phyloP scores from a whole-genome alignment of 2,888 invertebrate genomes.

The Oconnorella tubifera region DNA sequence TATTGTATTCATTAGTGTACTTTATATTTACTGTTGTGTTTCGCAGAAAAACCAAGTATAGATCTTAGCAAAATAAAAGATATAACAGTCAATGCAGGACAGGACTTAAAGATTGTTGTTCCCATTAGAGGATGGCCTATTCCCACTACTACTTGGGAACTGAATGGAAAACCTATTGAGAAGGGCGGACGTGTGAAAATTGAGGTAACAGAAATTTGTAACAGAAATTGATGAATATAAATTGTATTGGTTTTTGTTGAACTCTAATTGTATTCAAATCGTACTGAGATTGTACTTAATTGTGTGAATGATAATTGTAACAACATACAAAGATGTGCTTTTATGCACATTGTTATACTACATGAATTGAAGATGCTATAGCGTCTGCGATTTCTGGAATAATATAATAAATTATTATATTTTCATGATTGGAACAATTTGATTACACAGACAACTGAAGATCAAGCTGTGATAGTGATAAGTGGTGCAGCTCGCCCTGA shows the following conservation, averaged over 20 bases:
- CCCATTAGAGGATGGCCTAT: slow-evolving; percentile 91
- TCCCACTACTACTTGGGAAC: slow-evolving; percentile 86
- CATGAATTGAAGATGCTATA: too few species aligned
- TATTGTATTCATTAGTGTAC: too few species aligned
- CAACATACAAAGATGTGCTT: too few species aligned
- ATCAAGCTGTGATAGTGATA: slow-evolving; percentile 85
- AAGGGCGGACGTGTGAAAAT: slow-evolving; percentile 23
- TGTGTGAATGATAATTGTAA: too few species aligned
- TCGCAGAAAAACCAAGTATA: slow-evolving; percentile 76
- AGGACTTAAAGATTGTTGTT: slow-evolving; percentile 94
- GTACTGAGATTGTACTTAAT: too few species aligned
- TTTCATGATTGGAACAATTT: too few species aligned
- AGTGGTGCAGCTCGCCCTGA: slow-evolving; percentile 86
- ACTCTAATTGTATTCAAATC: slow-evolving; percentile 1
- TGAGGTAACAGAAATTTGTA: slow-evolving; percentile 18
- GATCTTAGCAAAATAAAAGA: slow-evolving; percentile 71
- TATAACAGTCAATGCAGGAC: slow-evolving; percentile 93
- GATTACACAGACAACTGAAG: slow-evolving; percentile 47
- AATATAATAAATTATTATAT: too few species aligned
- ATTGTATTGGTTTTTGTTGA: slow-evolving; percentile 9
- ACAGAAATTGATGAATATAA: slow-evolving; percentile 4
- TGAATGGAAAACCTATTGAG: slow-evolving; percentile 15
- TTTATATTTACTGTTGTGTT: too few species aligned
- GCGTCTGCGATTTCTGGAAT: too few species aligned
- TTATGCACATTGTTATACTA: too few species aligned